A percentile compares a stretch with the other conserved stretches of the same genome.
Evolutionary conservation across 2,888 invertebrate species (phyloP).

Genomic region (Eulithis testata): DNA sequence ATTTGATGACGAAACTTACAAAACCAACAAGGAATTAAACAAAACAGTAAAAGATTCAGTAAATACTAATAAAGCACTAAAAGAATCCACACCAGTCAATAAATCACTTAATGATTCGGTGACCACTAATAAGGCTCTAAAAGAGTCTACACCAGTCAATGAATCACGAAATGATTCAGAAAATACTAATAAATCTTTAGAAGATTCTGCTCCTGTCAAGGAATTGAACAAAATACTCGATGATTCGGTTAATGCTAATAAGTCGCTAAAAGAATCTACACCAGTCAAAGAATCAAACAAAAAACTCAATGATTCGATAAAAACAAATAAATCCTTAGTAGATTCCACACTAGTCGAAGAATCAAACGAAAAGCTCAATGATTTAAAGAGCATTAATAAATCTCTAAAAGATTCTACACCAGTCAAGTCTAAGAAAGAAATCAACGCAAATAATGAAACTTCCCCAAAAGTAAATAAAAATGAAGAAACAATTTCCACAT

Average conservation of each 20-base stretch:
- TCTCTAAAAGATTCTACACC: not conserved
- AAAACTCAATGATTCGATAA: slow-evolving; percentile 4
- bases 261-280: too few relatives aligned
- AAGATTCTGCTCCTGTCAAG: not conserved
- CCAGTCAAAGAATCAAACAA: not conserved
- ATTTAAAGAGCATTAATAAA: slow-evolving; percentile 2
- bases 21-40: slow-evolving; percentile 20
- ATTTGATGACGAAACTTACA: slow-evolving; percentile 33
- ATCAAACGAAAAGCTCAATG: not conserved
- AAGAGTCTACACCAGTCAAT: too few relatives aligned
- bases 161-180: slow-evolving; percentile 10
- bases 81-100: slow-evolving; percentile 2
- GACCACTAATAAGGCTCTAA: too few relatives aligned
- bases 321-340: not conserved
- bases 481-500: slow-evolving; percentile 46
- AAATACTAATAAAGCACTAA: slow-evolving; percentile 3
- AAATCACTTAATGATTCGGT: too few relatives aligned
- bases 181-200: slow-evolving; percentile 4
- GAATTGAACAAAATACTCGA: too few relatives aligned
- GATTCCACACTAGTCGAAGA: too few relatives aligned
- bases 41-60: not conserved
- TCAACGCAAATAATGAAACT: slow-evolving; percentile 3
- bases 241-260: too few relatives aligned
- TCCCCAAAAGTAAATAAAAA: slow-evolving; percentile 25
- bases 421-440: slow-evolving; percentile 3